These are phyloP conservation scores for Lithobates pipiens DNA, from an alignment of 2,797 vertebrate genomes.

Conservation along the genomic window DNA sequence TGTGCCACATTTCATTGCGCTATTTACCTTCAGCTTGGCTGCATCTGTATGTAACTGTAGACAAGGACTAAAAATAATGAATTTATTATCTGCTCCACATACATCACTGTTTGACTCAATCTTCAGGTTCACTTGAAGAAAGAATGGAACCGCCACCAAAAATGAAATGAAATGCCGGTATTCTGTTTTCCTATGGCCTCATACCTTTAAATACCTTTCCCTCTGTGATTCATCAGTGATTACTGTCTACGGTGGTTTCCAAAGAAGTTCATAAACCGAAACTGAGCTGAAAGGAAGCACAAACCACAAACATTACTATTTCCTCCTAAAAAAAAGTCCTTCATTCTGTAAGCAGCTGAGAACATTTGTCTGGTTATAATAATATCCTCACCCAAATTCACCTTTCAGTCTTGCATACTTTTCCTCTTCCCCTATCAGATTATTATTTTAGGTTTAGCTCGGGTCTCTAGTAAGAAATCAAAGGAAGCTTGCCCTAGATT, in stretches of 20 bases:
- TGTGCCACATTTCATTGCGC: too few species aligned
- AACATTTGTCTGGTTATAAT: conserved; percentile 3
- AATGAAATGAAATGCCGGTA: not conserved
- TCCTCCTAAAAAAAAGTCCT: conserved; percentile 1
- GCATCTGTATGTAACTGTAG: too few species aligned
- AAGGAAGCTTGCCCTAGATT: conserved; percentile 8
- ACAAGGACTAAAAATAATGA: too few species aligned
- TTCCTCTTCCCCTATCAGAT: not conserved
- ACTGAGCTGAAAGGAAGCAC: not conserved
- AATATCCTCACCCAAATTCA: conserved; percentile 20
- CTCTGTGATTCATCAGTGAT: not conserved
- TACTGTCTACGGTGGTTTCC: not conserved
- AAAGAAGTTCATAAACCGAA: not conserved
- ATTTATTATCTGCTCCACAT: too few species aligned
- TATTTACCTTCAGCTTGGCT: too few species aligned
- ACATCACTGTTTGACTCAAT: too few species aligned
- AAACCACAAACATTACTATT: not conserved
- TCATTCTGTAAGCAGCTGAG: not conserved
- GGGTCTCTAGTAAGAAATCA: conserved; percentile 13
- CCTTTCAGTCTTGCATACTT: conserved; percentile 18
- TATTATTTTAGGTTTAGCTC: conserved; percentile 8
- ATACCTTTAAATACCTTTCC: not conserved
- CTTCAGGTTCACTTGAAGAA: too few species aligned
- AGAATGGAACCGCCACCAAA: not conserved
- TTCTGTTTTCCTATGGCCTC: not conserved